Percentiles rank a stretch among this genome's conserved stretches.
Conservation (phyloP, 2,113 vertebrate genomes). For the Eptesicus fuscus region DNA sequence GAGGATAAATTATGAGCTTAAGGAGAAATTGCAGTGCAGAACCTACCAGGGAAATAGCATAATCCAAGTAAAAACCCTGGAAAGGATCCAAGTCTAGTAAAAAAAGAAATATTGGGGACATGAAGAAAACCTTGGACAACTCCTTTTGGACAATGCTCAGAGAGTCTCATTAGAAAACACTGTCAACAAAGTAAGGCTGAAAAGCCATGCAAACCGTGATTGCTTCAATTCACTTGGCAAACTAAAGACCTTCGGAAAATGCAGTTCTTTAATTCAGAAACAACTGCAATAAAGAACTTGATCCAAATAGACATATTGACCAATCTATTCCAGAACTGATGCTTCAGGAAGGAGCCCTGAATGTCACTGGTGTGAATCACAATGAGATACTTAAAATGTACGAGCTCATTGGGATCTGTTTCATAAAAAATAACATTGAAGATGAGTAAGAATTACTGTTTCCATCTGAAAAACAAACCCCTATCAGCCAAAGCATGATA, state of each 20-base stretch:
- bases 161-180: not conserved
- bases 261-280: slow-evolving; percentile 54
- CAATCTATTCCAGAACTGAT: slow-evolving; percentile 43
- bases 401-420: slow-evolving; percentile 2
- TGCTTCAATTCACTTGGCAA: not conserved
- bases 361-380: slow-evolving; percentile 48
- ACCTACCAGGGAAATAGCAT: not conserved
- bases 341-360: slow-evolving; percentile 37
- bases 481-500: slow-evolving; percentile 62
- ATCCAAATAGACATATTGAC: slow-evolving; percentile 49
- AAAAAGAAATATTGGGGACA: not conserved
- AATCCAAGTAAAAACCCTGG: not conserved
- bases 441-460: slow-evolving; percentile 34
- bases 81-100: not conserved
- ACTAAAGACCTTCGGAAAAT: not conserved
- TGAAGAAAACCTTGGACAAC: not conserved
- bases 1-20: not conserved
- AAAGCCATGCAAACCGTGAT: not conserved
- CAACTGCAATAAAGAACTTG: slow-evolving; percentile 32
- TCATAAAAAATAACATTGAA: slow-evolving; percentile 46
- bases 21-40: not conserved
- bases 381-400: slow-evolving; percentile 38
- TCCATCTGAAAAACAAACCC: slow-evolving; percentile 66
- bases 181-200: not conserved
- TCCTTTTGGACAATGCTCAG: not conserved